Evolutionary conservation across 2,113 vertebrate species (phyloP).

Genomic region (Cyanistes caeruleus): DNA sequence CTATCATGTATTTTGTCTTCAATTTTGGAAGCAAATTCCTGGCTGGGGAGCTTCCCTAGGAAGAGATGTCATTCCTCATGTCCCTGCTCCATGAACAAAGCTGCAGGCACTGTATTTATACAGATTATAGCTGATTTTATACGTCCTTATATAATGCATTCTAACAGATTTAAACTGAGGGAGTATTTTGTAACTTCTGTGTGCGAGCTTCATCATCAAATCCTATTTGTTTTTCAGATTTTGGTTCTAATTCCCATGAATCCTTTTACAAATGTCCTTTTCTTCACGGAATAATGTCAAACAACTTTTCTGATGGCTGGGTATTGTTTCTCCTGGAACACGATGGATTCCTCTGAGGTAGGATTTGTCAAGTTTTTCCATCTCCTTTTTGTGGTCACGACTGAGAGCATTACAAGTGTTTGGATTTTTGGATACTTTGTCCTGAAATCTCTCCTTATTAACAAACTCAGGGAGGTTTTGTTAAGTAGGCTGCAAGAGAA

Average conservation of each 20-base stretch:
- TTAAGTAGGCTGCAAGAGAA: not conserved
- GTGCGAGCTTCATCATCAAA: not conserved
- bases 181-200: not conserved
- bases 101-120: not conserved
- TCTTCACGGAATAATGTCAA: not conserved
- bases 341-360: not conserved
- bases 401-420: not conserved
- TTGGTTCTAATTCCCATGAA: slow-evolving; percentile 6
- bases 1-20: not conserved
- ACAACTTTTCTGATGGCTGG: not conserved
- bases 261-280: slow-evolving; percentile 23
- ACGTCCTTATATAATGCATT: not conserved
- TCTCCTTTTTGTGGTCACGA: not conserved
- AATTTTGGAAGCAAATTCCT: not conserved
- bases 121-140: not conserved
- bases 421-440: not conserved
- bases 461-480: not conserved
- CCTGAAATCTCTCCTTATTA: not conserved
- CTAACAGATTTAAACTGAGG: not conserved
- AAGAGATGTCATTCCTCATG: not conserved
- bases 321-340: not conserved
- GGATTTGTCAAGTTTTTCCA: slow-evolving; percentile 12
- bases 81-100: not conserved
- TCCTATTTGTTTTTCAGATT: slow-evolving; percentile 45
- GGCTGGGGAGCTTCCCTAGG: not conserved